Conservation (phyloP, 2,888 invertebrate genomes). For the Ennomos erosarius region DNA sequence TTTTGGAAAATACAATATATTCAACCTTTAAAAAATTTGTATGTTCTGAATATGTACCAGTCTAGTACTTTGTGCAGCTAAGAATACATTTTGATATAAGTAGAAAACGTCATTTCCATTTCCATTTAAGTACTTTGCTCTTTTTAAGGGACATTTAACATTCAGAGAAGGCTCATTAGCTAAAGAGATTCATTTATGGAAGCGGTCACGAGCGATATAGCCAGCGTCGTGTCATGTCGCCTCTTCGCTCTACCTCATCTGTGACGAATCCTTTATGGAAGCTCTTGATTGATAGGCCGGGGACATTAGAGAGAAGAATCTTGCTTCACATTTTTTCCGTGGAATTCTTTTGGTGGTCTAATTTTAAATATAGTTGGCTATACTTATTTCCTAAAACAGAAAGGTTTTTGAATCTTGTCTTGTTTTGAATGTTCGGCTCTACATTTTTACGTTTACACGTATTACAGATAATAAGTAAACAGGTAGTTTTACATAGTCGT, state of each 20-base stretch:
- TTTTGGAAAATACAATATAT: slow-evolving; percentile 5
- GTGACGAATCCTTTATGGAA: not conserved
- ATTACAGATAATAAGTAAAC: not conserved
- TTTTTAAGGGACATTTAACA: not conserved
- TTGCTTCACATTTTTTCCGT: not conserved
- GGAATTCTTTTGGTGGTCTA: not conserved
- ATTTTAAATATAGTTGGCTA: not conserved
- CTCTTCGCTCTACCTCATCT: slow-evolving; percentile 1
- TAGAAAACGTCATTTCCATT: too few species aligned
- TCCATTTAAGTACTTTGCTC: too few species aligned
- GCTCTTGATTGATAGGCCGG: too few species aligned
- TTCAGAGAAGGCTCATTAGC: slow-evolving; percentile 1
- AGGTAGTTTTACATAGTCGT: slow-evolving; percentile 14
- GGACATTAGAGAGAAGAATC: slow-evolving; percentile 1
- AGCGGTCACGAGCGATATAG: slow-evolving; percentile 2
- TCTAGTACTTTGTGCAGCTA: too few species aligned
- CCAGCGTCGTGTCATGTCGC: not conserved
- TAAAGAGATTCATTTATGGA: slow-evolving; percentile 2
- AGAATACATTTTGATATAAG: too few species aligned
- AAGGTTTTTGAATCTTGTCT: too few species aligned
- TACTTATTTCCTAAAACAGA: too few species aligned
- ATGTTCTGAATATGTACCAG: too few species aligned
- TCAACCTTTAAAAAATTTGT: too few species aligned
- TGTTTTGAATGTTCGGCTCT: too few species aligned
- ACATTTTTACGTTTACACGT: too few species aligned